Base-by-base conservation (phyloP, 2,888 invertebrate species). In the Octodonta nipae region DNA sequence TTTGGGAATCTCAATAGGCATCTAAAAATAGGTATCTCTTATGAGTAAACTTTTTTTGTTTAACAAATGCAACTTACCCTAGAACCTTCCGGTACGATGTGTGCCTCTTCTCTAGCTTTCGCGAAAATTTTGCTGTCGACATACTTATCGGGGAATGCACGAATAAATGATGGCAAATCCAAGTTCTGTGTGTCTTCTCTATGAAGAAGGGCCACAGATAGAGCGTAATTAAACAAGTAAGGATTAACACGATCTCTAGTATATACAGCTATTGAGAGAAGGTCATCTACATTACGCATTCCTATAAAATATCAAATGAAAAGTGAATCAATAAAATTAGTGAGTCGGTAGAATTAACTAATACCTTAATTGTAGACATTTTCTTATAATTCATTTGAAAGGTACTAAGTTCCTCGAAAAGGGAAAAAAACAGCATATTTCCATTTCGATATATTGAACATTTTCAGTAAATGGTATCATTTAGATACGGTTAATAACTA, bases 91-190 rank as follows among this genome's bases (percentile, higher is more conserved):
- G 68, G 65, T 4, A 75, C 72, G 2, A 80, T 65, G 25, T 67
- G 71, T 30, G 75, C 70, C 53, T 77, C 75, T 52, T 82, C 79
- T 8, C 79, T 67, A 0, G 80, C 82, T 30, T 70, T 64, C 1
- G 71, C 64, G 53, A 86, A 77, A 4, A 78, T 69, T 26, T 75
- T 72, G 7, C 81, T 73, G 47, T 84, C 83, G 48, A 87, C 64
- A 58, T 81, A 88, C 58, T 84, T 83, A 52, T 79, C 78, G 0
- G 88, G 89, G 57, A 88, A 85, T 1, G 75, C 67, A 56, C 84
- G 79, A 22, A 75, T 73, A 42, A 86, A 73, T 0, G 80, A 73
- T 0, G 86, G 86, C 28, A 83, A 58, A 33, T 70, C 68, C 13
- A 85, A 50, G 25, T 76, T 69, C 48, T 73, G 73, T 2, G 82